phyloP scores from a whole-genome alignment of 2,797 vertebrate genomes.

The Podargus strigoides region DNA sequence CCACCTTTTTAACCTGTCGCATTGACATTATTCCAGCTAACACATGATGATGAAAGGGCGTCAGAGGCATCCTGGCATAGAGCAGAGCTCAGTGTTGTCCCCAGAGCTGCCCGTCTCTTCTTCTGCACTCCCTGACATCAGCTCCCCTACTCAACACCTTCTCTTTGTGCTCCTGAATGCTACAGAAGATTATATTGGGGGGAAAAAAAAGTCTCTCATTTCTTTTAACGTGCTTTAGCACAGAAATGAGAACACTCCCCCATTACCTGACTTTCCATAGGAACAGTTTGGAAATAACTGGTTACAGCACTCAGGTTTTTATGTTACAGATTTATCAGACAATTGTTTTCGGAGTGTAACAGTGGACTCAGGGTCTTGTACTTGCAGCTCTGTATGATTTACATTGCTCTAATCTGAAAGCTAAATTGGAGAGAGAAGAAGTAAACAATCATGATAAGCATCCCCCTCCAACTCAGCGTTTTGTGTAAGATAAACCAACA shows the following conservation, averaged over 20 bases:
- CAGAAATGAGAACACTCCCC: neutral
- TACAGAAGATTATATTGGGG: neutral
- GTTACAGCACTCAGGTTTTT: neutral
- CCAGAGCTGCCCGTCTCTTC: neutral
- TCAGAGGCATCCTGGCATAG: neutral
- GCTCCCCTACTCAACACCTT: neutral
- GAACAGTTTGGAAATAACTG: neutral
- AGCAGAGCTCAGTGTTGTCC: neutral
- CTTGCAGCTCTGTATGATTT: constrained; percentile 55
- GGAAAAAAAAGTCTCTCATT: neutral
- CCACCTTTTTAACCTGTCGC: neutral
- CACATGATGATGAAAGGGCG: neutral
- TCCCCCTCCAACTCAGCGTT: constrained; percentile 32
- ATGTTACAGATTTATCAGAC: neutral
- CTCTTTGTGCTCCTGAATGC: neutral
- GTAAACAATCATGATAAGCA: constrained; percentile 55
- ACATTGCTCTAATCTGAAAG: constrained; percentile 50
- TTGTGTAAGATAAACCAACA: constrained; percentile 49
- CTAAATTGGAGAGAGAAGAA: constrained; percentile 32
- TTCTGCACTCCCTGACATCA: neutral
- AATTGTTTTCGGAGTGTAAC: constrained; percentile 41
- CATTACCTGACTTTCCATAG: neutral
- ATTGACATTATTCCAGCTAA: neutral
- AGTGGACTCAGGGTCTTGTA: constrained; percentile 36
- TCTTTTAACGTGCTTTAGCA: neutral